Evolutionary conservation across 2,113 vertebrate genomes (phyloP), one percentile per base, ranked within the genome.

Genomic region (human): DNA sequence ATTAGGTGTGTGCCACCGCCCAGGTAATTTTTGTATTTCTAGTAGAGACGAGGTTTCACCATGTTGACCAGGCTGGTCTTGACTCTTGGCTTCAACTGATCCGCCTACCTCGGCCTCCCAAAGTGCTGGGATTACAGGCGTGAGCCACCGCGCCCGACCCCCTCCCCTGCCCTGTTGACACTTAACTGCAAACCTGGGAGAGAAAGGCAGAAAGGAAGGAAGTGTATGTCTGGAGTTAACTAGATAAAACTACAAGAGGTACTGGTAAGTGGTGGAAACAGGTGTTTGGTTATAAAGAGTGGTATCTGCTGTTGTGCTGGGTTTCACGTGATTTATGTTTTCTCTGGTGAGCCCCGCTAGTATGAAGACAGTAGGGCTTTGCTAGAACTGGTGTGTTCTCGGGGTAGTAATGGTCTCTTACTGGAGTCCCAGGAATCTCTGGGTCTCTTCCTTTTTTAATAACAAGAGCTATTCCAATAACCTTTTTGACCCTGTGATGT

Each of bases 81-180:
- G 61, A 64, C 27, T 64, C 61, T 64, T 64, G 61, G 61, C 61
- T 27, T 64, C 27, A 64, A 64, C 61, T 64, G 27, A 32, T 64
- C 27, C 2, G 2, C 12, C 12, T 11, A 14, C 61, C 27, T 30
- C 12, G 13, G 61, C 61, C 61, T 64, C 61, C 27, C 61, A 64
- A 64, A 64, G 61, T 64, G 61, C 27, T 32, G 61, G 27, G 61
- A 32, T 32, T 32, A 32, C 13, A 32, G 6, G 27, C 27, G 5
- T 6, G 12, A 64, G 12, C 61, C 61, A 64, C 0, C 0, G 27
- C 2, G 5, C 27, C 61, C 2, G 0, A 64, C 10, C 50, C 14
- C 20, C 35, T 72, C 30, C 23, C 16, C n/a, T 72, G 32, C 78
- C 38, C 38, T 83, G 14, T 3, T 48, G 14, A 89, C 40, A 68